These are phyloP conservation scores for Tokudaia tokunoshimensis DNA, from an alignment of 2,797 vertebrate genomes.

Conservation along the genomic window DNA sequence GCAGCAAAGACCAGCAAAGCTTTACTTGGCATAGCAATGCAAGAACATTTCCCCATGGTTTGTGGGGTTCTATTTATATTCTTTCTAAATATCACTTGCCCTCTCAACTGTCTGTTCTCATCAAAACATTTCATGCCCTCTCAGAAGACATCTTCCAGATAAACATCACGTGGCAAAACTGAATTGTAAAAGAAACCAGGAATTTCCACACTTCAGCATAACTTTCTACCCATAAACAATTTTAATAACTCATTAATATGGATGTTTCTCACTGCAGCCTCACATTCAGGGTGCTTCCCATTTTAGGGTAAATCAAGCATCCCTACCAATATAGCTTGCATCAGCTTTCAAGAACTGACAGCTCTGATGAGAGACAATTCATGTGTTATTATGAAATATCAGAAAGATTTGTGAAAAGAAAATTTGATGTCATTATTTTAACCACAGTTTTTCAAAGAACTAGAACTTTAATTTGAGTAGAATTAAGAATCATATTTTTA, in stretches of 20 bases:
- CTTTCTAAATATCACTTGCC: background rate
- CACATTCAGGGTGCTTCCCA: fast-evolving
- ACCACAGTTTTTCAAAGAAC: background rate
- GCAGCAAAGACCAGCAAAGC: background rate
- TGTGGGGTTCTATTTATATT: background rate
- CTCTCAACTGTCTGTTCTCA: background rate
- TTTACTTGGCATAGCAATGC: background rate
- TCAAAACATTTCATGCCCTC: background rate
- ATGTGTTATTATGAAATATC: background rate
- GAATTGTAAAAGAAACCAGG: background rate
- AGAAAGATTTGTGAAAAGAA: background rate
- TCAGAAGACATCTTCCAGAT: background rate
- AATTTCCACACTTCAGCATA: background rate
- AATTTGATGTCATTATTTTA: background rate
- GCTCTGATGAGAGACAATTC: too few species aligned
- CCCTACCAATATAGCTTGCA: fast-evolving
- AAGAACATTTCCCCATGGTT: background rate
- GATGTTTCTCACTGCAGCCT: background rate
- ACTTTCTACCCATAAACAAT: background rate
- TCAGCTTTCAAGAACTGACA: background rate
- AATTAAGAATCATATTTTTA: slow-evolving; percentile 68
- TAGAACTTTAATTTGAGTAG: slow-evolving; percentile 33
- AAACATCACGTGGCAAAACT: background rate
- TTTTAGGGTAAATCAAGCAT: background rate
- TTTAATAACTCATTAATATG: background rate